Evolutionary conservation across 2,113 vertebrate species (phyloP).

Genomic region (Eurystomus gularis): DNA sequence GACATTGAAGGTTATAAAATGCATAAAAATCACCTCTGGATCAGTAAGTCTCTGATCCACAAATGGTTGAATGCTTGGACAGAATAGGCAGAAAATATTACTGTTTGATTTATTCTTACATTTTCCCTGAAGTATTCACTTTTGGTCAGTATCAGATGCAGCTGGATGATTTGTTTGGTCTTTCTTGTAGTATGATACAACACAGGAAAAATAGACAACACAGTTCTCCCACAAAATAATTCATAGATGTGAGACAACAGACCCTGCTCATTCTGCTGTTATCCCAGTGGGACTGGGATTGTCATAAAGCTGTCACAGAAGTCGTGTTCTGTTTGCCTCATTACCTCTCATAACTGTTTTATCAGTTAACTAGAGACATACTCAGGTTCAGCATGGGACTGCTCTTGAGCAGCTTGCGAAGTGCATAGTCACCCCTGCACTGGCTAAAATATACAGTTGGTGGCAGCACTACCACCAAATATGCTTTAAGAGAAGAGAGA

Average conservation of each 20-base stretch:
- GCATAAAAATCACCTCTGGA: background rate
- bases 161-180: background rate
- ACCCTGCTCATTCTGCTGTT: background rate
- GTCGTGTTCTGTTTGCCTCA: rapidly evolving
- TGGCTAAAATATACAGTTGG: background rate
- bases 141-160: background rate
- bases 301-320: background rate
- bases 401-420: no score
- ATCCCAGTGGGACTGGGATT: background rate
- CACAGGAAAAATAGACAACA: background rate
- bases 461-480: background rate
- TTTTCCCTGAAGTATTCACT: background rate
- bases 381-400: background rate
- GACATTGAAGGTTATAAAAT: background rate
- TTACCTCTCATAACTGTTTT: background rate
- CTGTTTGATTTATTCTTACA: background rate
- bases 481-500: background rate
- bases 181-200: background rate
- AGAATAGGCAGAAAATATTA: background rate
- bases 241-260: background rate
- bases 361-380: background rate
- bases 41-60: background rate
- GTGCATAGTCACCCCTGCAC: background rate
- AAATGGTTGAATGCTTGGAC: background rate
- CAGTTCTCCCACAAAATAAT: background rate